These are phyloP conservation scores for Tipula confusa DNA, from an alignment of 2,888 invertebrate genomes.

Conservation along the genomic window DNA sequence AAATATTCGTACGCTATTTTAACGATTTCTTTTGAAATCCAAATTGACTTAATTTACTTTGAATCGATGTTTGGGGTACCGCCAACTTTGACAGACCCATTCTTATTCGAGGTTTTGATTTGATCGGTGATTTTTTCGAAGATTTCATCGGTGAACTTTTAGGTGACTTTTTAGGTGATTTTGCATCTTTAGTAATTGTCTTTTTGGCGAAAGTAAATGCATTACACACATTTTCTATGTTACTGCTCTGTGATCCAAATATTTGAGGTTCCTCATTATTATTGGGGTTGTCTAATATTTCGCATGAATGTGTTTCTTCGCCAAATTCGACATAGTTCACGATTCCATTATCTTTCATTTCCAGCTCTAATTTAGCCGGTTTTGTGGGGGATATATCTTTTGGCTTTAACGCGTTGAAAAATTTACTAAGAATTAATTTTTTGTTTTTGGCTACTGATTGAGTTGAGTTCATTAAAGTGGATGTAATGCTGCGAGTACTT, in stretches of 20 bases:
- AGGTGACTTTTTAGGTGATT: background rate
- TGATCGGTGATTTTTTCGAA: background rate
- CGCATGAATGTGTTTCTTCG: background rate
- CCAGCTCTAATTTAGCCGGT: background rate
- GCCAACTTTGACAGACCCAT: background rate
- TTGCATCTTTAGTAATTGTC: background rate
- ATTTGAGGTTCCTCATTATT: background rate
- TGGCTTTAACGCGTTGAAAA: background rate
- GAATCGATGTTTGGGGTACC: background rate
- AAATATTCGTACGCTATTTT: background rate
- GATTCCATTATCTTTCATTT: conserved; percentile 3
- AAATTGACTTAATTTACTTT: conserved; percentile 30
- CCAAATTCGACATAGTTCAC: background rate
- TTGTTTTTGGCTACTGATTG: background rate
- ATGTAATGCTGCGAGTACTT: background rate
- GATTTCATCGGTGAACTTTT: background rate
- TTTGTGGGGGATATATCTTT: background rate
- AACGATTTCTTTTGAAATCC: conserved; percentile 28
- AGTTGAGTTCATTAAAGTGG: background rate
- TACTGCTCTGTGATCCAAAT: background rate
- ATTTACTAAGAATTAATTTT: background rate
- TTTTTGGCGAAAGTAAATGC: background rate
- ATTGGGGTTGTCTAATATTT: background rate
- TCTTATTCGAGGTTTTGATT: background rate
- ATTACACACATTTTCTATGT: background rate